Percentiles rank a stretch among this genome's conserved stretches.
These are phyloP conservation scores for Caerostris darwini DNA, from an alignment of 1,140 invertebrate genomes.

Conservation along the genomic window DNA sequence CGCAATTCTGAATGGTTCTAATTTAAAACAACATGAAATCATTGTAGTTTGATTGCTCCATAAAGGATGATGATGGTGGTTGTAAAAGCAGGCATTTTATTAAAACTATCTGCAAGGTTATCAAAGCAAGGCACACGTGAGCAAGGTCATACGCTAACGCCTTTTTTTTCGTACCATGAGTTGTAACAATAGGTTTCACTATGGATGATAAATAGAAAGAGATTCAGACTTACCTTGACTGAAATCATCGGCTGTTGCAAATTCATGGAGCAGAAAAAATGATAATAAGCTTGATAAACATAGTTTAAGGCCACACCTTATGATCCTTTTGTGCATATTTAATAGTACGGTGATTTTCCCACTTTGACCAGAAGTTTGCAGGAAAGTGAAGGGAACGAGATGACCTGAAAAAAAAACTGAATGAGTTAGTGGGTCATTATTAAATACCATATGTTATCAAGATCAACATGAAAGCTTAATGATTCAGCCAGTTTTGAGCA, in stretches of 20 bases:
- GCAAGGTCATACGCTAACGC: slow-evolving; percentile 48
- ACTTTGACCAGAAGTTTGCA: slow-evolving; percentile 41
- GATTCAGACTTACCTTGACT: slow-evolving; percentile 75
- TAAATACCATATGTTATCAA: slow-evolving; percentile 31
- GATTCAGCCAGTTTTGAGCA: background rate
- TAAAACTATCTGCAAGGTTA: slow-evolving; percentile 62
- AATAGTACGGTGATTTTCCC: slow-evolving; percentile 39
- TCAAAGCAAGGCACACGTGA: slow-evolving; percentile 35
- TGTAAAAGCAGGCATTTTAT: slow-evolving; percentile 3
- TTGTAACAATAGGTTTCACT: slow-evolving; percentile 54
- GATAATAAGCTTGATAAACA: slow-evolving; percentile 77
- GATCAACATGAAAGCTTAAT: slow-evolving; percentile 24
- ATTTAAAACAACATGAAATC: slow-evolving; percentile 9
- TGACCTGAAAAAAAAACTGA: slow-evolving; percentile 71
- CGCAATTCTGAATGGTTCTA: background rate
- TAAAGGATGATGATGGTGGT: slow-evolving; percentile 7
- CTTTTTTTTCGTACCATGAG: slow-evolving; percentile 30
- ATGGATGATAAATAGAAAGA: slow-evolving; percentile 55
- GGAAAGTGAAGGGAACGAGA: slow-evolving; percentile 30
- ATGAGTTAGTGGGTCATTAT: slow-evolving; percentile 55
- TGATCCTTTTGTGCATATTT: slow-evolving; percentile 76
- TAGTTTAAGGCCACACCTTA: slow-evolving; percentile 75
- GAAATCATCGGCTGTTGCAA: slow-evolving; percentile 76
- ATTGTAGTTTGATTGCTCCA: background rate
- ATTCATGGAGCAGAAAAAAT: slow-evolving; percentile 71